Conservation (phyloP, 2,797 vertebrate species). For the Sebastes minor region DNA sequence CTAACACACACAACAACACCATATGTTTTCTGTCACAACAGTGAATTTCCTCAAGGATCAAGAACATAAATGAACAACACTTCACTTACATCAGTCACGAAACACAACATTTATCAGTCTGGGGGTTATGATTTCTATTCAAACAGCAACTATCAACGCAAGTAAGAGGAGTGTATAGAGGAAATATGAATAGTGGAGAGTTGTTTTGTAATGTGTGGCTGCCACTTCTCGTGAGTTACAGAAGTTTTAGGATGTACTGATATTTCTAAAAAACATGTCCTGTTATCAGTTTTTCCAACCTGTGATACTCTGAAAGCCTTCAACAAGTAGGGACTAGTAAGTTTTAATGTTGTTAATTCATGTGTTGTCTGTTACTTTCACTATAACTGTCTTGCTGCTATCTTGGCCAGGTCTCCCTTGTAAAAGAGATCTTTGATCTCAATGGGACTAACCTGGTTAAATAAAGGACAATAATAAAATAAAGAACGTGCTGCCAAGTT, state of each 20-base stretch:
- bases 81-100: not conserved
- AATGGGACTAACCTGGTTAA: no score
- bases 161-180: not conserved
- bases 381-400: no score
- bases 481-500: not conserved
- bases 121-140: not conserved
- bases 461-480: no score
- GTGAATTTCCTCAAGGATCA: not conserved
- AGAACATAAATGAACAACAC: not conserved
- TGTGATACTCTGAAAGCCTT: not conserved
- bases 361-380: no score
- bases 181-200: not conserved
- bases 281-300: not conserved
- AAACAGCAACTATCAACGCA: not conserved
- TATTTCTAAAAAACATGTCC: not conserved
- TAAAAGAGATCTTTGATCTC: no score
- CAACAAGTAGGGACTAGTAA: no score
- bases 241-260: not conserved
- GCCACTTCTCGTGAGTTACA: not conserved
- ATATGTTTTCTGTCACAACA: conserved; percentile 20
- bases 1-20: not conserved
- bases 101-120: not conserved
- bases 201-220: not conserved
- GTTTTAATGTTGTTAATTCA: no score
- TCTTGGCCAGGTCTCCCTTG: no score